A percentile compares a stretch with the other conserved stretches of the same genome.
Conservation (phyloP, 2,113 vertebrate species). For the Proterorhinus semilunaris region DNA sequence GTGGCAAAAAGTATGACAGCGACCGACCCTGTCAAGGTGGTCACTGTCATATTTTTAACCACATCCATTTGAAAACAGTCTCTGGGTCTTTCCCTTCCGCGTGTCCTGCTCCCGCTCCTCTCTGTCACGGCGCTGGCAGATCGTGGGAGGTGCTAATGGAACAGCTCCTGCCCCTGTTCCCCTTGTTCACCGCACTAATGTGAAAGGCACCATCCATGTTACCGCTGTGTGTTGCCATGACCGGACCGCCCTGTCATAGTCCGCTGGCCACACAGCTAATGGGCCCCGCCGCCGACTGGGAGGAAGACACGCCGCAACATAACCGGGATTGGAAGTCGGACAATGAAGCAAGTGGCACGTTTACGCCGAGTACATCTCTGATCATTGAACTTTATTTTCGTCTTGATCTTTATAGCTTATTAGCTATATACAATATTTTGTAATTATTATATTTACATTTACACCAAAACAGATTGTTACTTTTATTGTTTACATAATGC, state of each 20-base stretch:
- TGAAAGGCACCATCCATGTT: conserved; percentile 74
- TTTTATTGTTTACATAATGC: no score
- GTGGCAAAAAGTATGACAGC: no score
- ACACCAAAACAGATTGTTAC: no score
- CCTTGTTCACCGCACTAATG: conserved; percentile 93
- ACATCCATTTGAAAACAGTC: conserved; percentile 81
- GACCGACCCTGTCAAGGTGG: neutral
- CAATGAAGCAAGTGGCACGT: neutral
- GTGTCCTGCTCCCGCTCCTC: conserved; percentile 22
- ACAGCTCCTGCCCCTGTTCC: conserved; percentile 85
- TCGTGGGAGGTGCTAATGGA: conserved; percentile 99
- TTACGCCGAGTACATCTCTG: neutral
- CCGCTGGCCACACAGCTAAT: conserved; percentile 98
- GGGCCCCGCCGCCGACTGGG: conserved; percentile 83
- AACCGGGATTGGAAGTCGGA: conserved; percentile 64
- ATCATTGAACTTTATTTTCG: neutral
- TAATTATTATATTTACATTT: neutral
- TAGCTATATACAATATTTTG: neutral
- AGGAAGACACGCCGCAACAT: conserved; percentile 60
- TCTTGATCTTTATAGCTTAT: neutral
- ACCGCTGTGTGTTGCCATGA: conserved; percentile 79
- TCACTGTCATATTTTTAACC: conserved; percentile 85
- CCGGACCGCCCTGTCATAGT: conserved; percentile 90
- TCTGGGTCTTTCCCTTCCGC: conserved; percentile 20
- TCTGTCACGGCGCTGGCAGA: conserved; percentile 83